Percentiles rank a stretch among this genome's conserved stretches.
Evolutionary conservation across 2,888 invertebrate genomes (phyloP).

Genomic region (Eupithecia tripunctaria): DNA sequence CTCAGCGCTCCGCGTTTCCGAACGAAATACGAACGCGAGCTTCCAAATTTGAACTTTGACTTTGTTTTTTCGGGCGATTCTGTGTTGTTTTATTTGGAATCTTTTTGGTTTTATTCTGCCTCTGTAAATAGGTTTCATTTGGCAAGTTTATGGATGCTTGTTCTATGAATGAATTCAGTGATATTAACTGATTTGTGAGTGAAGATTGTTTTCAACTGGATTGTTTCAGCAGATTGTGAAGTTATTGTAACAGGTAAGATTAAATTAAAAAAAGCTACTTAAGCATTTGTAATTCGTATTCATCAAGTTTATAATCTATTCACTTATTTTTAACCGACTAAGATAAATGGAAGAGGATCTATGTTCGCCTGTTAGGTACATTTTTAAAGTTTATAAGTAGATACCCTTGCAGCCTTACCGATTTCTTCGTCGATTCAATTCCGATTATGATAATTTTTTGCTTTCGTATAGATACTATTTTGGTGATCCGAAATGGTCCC

Average conservation of each 20-base stretch:
- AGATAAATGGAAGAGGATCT: not conserved
- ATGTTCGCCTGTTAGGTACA: not conserved
- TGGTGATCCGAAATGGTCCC: not conserved
- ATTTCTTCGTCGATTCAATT: not conserved
- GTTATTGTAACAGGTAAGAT: not conserved
- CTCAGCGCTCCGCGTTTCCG: conserved; percentile 16
- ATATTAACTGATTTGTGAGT: not conserved
- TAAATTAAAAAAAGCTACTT: not conserved
- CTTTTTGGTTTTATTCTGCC: conserved; percentile 15
- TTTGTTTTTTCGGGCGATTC: conserved; percentile 20
- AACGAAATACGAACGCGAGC: conserved; percentile 25
- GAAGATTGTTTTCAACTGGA: conserved; percentile 8
- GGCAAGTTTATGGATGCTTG: not conserved
- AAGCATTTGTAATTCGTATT: not conserved
- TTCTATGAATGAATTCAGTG: not conserved
- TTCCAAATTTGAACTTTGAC: conserved; percentile 27
- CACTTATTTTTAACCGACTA: not conserved
- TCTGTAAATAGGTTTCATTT: conserved; percentile 5
- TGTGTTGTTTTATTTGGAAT: conserved; percentile 20
- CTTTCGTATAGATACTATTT: not conserved
- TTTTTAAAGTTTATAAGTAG: too few relatives aligned
- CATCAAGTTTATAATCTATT: not conserved
- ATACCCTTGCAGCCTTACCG: not conserved
- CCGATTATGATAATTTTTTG: not conserved
- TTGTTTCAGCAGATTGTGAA: not conserved